Base-by-base conservation (phyloP, 2,113 vertebrate species). In the Glaucomys volans region DNA sequence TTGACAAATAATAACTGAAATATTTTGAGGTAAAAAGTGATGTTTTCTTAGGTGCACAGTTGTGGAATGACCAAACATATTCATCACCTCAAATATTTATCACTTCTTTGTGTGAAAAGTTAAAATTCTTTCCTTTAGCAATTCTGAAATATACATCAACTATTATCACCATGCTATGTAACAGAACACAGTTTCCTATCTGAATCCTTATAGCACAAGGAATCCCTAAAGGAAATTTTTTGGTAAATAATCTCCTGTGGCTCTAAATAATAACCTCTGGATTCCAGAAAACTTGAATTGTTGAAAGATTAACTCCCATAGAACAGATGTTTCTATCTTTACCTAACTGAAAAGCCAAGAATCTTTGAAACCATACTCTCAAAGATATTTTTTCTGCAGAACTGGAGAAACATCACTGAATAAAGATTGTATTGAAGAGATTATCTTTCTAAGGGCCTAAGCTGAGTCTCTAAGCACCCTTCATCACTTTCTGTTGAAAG, bases 241-340 rank as follows among this genome's bases (percentile, higher is more conserved):
- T 69, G 76, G 62, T 79, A 90, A 90, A 87, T 59, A 87, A 83
- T 87, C 3, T 72, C 40, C n/a, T 74, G 16, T n/a, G 72, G 72
- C 35, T 76, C 87, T 72, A 84, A 87, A 80, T 8, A 54, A 40
- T 80, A 59, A 81, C 11, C 40, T 82, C 52, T 52, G 35, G 79
- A 85, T 72, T 95, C 44, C 95, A 30, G 54, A 81, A 97, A 95
- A 66, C 59, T 74, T 79, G 37, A 94, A 71, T 24, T 76, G 54
- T 42, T 91, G 32, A 75, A 88, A 89, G 22, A 66, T 59, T 81
- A 59, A 71, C 40, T 93, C 47, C 47, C 17, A 75, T 1, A 69
- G n/a, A 88, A 57, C 74, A 95, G 71, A 74, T 2, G 86, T 82
- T 77, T 91, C 28, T 59, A 8, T 57, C 84, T 94, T 13, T 77